These are phyloP conservation scores for Stichodactyla helianthus DNA, from an alignment of 64 coral and sea anemone species.

Conservation along the genomic window DNA sequence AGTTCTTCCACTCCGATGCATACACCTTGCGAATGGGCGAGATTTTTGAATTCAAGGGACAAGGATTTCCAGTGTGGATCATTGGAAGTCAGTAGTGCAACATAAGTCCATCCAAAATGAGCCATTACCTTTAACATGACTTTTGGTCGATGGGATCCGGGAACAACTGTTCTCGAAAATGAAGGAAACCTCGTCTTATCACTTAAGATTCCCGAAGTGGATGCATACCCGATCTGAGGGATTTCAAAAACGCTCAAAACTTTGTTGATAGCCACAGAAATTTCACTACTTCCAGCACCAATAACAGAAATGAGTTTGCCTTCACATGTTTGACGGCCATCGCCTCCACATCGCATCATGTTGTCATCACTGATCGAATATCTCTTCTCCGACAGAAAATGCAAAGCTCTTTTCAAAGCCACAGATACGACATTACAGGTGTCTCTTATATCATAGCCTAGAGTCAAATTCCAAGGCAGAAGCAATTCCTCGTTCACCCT, in stretches of 20 bases:
- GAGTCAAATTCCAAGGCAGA: conserved; percentile 34
- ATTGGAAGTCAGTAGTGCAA: conserved; percentile 34
- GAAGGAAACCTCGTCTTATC: conserved; percentile 60
- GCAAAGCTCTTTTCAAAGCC: conserved; percentile 35
- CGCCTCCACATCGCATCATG: not conserved
- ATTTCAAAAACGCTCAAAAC: conserved; percentile 55
- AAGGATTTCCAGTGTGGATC: conserved; percentile 47
- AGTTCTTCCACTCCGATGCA: conserved; percentile 43
- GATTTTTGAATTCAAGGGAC: conserved; percentile 45
- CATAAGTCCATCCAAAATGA: conserved; percentile 55
- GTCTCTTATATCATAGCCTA: conserved; percentile 60
- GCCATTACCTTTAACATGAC: conserved; percentile 31
- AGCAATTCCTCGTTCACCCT: conserved; percentile 38
- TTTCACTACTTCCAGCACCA: conserved; percentile 59
- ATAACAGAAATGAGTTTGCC: conserved; percentile 32
- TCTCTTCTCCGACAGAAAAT: conserved; percentile 34
- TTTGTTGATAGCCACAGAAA: conserved; percentile 56
- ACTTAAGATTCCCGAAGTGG: conserved; percentile 63
- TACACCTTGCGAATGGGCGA: conserved; percentile 31
- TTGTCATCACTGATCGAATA: not conserved
- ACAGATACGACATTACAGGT: conserved; percentile 34
- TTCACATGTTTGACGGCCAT: not conserved
- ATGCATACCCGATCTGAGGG: conserved; percentile 66
- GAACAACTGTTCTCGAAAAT: conserved; percentile 50
- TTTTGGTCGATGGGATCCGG: conserved; percentile 50